Evolutionary conservation across 2,797 vertebrate genomes (phyloP), one percentile per base, ranked within the genome.

Genomic region (Sitta carolinensis): DNA sequence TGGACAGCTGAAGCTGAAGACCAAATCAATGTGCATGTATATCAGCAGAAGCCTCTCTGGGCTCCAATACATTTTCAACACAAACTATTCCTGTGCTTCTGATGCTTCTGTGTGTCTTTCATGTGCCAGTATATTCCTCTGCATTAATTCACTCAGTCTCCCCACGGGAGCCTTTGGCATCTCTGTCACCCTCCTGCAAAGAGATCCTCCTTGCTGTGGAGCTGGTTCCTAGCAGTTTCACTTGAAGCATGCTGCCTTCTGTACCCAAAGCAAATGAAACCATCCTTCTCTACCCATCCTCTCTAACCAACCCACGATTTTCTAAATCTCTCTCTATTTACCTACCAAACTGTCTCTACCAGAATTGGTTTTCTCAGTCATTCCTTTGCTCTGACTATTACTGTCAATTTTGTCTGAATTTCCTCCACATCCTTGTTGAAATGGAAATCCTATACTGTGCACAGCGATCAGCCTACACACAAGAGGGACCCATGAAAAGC

Each of bases 11-110:
- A 51, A 87, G 38, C 16, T 62, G 30, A 78, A 88, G 76, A 32
- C 4, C 1, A 25, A 72, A 61, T 10, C 38, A 47, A 15, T 5
- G 34, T 17, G 16, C 21, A 22, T 1, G 7, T 16, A 3, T 23
- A 45, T 50, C 21, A 80, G 26, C 34, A 67, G 0, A 4, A 85
- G 57, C 16, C 32, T 77, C 79, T 66, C 36, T 23, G 19, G 32
- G 36, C 30, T 90, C 45, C 61, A 45, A 27, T 9, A 29, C 4
- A 5, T 73, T 87, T 84, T 59, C 75, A 75, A 54, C 30, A 51
- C 40, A 76, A 90, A 86, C 61, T 10, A 11, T 19, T 69, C 48
- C 40, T 29, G 26, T 36, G 36, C 36, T 36, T 36, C 36, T 64
- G n/a, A 87, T 10, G 27, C 16, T 69, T 76, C 52, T 32, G 32